Base-by-base conservation (phyloP, 2,888 invertebrate species). In the Leptopilina drosophilae region DNA sequence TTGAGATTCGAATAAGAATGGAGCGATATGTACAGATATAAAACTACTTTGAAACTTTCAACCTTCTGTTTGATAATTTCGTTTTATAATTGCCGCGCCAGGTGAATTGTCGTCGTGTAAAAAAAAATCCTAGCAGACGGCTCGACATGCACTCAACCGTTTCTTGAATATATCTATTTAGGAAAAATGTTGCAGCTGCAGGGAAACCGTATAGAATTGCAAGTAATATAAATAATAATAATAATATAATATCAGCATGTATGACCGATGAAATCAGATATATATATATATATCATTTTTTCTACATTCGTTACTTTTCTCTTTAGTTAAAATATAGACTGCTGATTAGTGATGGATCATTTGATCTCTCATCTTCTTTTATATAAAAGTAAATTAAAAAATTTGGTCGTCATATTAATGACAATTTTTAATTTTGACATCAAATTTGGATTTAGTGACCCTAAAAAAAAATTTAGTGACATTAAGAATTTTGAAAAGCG, bases 121-220 rank as follows among this genome's bases (percentile, higher is more conserved):
- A 87, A 84, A 87, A 84, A 87, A 85, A 83, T 84, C 80, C 77
- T 78, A 6, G 56, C 83, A 80, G 82, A 76, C 82, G 81, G 82
- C 76, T 33, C 49, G 64, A 20, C 66, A 40, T 64, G 80, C 15
- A 75, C 77, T 66, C 56, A 40, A 49, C 8, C 12, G 66, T 64
- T 64, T 49, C 69, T 56, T 40, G 11, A 73, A 56, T 46, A 56
- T 46, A 56, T 14, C 64, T 78, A 42, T 42, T 42, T 42, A 87
- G 86, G 88, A 88, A 88, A 88, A 88, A 88, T 88, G 82, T 87
- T 85, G 88, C 88, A 88, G 88, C 88, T 88, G 88, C 88, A 82
- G n/a, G 33, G 33, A 40, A 56, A 33, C 73, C 56, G n/a, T 42
- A 33, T 33, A 73, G 56, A 53, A 69, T 26, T 14, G 14, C 4